Evolutionary conservation across 2,888 invertebrate species (phyloP).

Genomic region (Acanthosoma haemorrhoidale): DNA sequence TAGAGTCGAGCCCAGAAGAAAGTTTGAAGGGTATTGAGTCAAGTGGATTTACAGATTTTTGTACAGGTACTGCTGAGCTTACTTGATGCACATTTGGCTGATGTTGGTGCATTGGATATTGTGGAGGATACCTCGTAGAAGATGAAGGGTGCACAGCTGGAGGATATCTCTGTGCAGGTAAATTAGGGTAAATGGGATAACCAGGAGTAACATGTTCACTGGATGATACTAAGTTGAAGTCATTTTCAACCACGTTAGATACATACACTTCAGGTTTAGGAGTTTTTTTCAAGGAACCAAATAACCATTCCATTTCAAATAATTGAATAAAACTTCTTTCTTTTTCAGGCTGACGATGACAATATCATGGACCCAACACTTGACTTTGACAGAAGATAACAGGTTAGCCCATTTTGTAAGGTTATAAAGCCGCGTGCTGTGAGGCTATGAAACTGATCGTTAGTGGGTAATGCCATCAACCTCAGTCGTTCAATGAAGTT

Average conservation of each 20-base stretch:
- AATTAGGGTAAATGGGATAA: not conserved
- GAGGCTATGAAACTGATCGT: no score
- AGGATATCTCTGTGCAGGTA: not conserved
- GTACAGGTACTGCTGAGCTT: not conserved
- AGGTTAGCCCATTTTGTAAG: no score
- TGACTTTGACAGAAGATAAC: no score
- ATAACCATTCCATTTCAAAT: conserved; percentile 7
- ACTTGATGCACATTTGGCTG: not conserved
- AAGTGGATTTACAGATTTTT: not conserved
- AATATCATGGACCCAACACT: no score
- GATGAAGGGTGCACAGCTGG: not conserved
- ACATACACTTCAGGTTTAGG: not conserved
- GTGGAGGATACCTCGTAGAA: not conserved
- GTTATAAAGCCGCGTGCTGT: no score
- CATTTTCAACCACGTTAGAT: not conserved
- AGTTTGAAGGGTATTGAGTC: not conserved
- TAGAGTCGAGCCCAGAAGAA: not conserved
- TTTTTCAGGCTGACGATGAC: no score
- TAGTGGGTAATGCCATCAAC: no score
- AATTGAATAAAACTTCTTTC: no score
- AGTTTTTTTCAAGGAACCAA: not conserved
- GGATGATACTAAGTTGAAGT: not conserved
- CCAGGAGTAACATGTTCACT: not conserved
- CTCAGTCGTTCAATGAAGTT: no score
- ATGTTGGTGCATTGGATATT: not conserved